Evolutionary conservation across 2,888 invertebrate species (phyloP), one percentile per base, ranked within the genome.

Genomic region (Scaptomyza tumidula): DNA sequence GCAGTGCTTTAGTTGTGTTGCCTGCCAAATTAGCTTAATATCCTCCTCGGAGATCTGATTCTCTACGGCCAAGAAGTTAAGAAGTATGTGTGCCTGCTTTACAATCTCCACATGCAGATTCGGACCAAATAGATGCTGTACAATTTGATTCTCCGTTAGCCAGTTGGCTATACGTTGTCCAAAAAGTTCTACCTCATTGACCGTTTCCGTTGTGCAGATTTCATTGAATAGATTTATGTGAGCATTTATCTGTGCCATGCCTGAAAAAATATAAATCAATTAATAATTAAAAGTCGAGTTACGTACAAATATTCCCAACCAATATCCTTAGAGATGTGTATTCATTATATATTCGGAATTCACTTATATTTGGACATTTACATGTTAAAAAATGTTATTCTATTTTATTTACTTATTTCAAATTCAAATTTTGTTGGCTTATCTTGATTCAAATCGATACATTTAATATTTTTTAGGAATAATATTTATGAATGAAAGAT

Each of bases 81-180:
- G 93, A 72, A 98, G 96, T 86, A 98, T 95, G 92, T 98, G 98
- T 75, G 98, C 97, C 44, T 98, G 98, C 91, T 98, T 98, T 71
- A 98, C 97, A 13, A 98, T 94, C 82, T 98, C 98, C 43, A 98
- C 98, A 93, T 98, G 98, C 78, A 98, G 93, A 93, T 98, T 98
- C 33, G 98, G 98, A n/a, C 98, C 98, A 93, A 98, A 98, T 65
- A 98, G 95, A 91, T 98, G 98, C 84, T 97, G 96, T 78, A 98
- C 96, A 71, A 98, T 97, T 90, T 96, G 97, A 91, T 97, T 96
- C 75, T 94, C 95, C 0, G 97, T 95, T 19, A 98, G 93, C 98
- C 98, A 98, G 76, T 96, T 95, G 0, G 97, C 97, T 78, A 98
- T 94, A 78, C 95, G 95, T 76, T 96, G 95, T 0, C 97, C 97